Base-by-base conservation (phyloP, 2,113 vertebrate species). In the Oenanthe melanoleuca region DNA sequence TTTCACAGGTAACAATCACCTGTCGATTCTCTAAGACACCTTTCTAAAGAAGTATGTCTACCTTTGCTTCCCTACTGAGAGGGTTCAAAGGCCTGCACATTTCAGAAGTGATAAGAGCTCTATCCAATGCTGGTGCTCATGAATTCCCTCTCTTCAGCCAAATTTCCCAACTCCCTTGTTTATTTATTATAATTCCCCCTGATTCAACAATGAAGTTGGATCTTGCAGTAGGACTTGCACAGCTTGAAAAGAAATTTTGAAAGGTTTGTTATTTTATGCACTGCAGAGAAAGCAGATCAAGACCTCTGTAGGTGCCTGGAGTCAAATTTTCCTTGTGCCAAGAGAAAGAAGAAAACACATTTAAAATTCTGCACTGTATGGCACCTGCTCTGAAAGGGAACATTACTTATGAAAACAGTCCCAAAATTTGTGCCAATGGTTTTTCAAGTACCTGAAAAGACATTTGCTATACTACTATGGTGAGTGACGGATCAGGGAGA, bases 201-300 rank as follows among this genome's bases (percentile, higher is more conserved):
- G 37, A 14, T 69, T 90, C 57, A 92, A 28, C 57, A 65, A 21
- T 69, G 65, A 28, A 67, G 31, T 49, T 92, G 38, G 31, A 82
- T 56, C 44, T 82, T 75, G 29, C 55, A 75, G 63, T 47, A 67
- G n/a, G 63, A 69, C 70, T 77, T 70, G 15, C 49, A 70, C 23
- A 19, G 83, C 18, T 18, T 73, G 61, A 40, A 65, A 74, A 66
- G 8, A 80, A 71, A 61, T 23, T 94, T 89, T 92, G 28, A 71
- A 92, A 67, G 10, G 12, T 29, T 57, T 93, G 20, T 56, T 83
- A 37, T 92, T 93, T 96, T 88, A 89, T 88, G 37, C 52, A 64
- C 67, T 81, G 60, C 24, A 79, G 90, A 92, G 65, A 94, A 85
- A 67, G 14, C 24, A 80, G 38, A 80, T 70, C 56, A 91, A 77